These are phyloP conservation scores for Lasius platythorax DNA, from an alignment of 2,888 invertebrate species.

Conservation along the genomic window DNA sequence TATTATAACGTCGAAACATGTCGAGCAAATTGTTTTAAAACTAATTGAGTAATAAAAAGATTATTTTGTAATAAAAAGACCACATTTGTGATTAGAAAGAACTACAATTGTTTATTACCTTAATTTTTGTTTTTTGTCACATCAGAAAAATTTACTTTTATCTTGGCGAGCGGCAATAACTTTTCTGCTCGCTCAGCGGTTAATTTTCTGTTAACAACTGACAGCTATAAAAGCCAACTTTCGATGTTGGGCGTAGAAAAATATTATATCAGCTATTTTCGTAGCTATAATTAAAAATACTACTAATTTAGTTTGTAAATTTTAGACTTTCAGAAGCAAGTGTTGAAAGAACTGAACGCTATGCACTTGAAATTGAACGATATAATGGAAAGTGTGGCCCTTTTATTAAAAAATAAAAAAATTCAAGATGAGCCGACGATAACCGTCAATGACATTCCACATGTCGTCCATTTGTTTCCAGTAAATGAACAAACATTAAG, in stretches of 20 bases:
- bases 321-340: constrained; percentile 12
- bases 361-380: constrained; percentile 24
- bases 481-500: constrained; percentile 6
- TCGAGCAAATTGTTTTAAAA: no score
- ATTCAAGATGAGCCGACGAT: constrained; percentile 12
- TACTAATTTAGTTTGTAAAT: constrained; percentile 28
- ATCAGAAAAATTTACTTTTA: not conserved
- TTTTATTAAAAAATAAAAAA: constrained; percentile 31
- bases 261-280: constrained; percentile 2
- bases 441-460: not conserved
- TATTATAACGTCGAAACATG: no score
- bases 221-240: not conserved
- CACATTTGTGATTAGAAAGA: no score
- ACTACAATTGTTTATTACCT: no score
- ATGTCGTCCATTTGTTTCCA: constrained; percentile 17
- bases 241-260: not conserved
- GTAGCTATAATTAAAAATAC: constrained; percentile 36
- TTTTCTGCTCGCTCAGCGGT: not conserved
- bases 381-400: not conserved
- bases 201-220: not conserved
- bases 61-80: no score
- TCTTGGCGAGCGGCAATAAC: not conserved
- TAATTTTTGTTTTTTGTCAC: no score
- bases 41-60: no score
- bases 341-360: constrained; percentile 26